phyloP scores from a whole-genome alignment of 2,113 vertebrate species.

The Hydrochoerus hydrochaeris region DNA sequence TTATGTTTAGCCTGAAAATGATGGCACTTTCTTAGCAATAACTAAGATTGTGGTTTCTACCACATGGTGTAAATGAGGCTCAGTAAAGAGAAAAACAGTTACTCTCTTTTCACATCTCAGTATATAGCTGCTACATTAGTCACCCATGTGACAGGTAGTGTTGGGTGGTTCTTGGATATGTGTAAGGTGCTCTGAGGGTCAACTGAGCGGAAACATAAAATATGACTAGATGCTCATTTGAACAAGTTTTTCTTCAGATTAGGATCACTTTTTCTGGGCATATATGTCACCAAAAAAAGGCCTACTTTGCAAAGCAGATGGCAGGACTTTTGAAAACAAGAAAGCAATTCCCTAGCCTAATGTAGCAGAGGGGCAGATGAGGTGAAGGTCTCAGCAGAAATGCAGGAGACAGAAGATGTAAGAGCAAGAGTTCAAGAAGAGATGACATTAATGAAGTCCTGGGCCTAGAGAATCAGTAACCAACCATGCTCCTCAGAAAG shows the following conservation, averaged over 20 bases:
- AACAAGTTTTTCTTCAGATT: constrained; percentile 23
- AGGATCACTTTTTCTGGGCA: not conserved
- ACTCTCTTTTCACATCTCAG: not conserved
- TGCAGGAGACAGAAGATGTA: constrained; percentile 57
- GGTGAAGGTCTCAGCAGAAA: constrained; percentile 66
- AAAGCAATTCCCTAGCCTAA: constrained; percentile 58
- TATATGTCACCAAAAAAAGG: constrained; percentile 72
- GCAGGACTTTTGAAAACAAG: constrained; percentile 60
- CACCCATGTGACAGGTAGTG: not conserved
- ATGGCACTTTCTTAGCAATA: constrained; percentile 26
- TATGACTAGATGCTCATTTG: not conserved
- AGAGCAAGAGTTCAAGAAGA: not conserved
- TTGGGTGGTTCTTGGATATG: not conserved
- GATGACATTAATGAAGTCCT: not conserved
- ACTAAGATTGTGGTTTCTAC: constrained; percentile 13
- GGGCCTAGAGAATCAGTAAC: not conserved
- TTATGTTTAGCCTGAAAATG: constrained; percentile 46
- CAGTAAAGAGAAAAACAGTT: not conserved
- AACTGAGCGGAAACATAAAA: not conserved
- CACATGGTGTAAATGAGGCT: not conserved
- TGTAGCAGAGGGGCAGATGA: constrained; percentile 3
- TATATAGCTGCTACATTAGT: not conserved
- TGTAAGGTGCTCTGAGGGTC: not conserved
- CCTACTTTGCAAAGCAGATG: constrained; percentile 64
- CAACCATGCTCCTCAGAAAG: not conserved